Base-by-base conservation (phyloP, 2,113 vertebrate species). In the Tapirus terrestris region DNA sequence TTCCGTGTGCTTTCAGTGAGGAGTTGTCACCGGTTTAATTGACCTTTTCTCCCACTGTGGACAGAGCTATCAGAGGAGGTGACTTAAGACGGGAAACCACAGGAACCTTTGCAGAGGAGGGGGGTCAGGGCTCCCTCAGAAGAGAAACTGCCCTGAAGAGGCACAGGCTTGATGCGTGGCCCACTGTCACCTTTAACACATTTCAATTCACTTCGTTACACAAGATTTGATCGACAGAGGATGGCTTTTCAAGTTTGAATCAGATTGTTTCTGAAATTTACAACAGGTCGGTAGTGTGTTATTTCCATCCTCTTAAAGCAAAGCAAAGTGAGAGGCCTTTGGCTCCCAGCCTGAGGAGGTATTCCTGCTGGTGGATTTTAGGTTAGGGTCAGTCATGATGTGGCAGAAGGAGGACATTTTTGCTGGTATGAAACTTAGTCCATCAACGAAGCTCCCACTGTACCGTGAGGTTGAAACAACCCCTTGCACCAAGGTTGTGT, bases 21-120 rank as follows among this genome's bases (percentile, higher is more conserved):
- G 92, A 95, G 67, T 63, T 98, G 89, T 92, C 88, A 94, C 73
- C 33, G 86, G 96, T 96, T 94, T 92, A 97, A 97, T 16, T 98
- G 96, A 96, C 93, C 85, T 98, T 98, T 96, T 91, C 58, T 79
- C 61, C 95, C 95, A 51, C 75, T 91, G 1, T 92, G 79, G 36
- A 61, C 39, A 0, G 0, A 93, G 45, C 4, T 58, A 87, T 87
- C 80, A 95, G 67, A 93, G 63, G 33, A 81, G 88, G 70, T 93
- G 91, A 53, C 86, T 92, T 91, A 36, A 27, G 51, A 56, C 75
- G 67, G 39, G 92, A 96, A 98, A 83, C 45, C 73, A 95, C 27
- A 58, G 73, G 77, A 94, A 45, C 27, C 43, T 83, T 92, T 96
- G 61, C 31, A 10, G 13, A 79, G 93, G 48, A 83, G 29, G 72